Evolutionary conservation across 2,888 invertebrate genomes (phyloP), one percentile per base, ranked within the genome.

Genomic region (Chrysina gloriosa): DNA sequence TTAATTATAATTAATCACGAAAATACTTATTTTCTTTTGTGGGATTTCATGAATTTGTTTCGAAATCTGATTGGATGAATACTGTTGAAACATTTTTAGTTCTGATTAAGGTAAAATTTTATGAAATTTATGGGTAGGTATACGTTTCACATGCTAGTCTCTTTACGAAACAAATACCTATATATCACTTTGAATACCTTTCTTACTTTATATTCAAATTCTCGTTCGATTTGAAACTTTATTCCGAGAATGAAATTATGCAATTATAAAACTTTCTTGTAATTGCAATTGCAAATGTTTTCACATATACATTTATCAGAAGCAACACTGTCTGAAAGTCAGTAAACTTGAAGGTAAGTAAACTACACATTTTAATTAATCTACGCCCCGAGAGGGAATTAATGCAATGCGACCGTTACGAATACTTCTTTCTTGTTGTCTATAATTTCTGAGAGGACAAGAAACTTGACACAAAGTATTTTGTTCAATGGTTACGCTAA

Each of bases 321-420:
- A 42, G 39, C 27, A 25, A 42, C 42, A 42, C 16, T 42, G 16
- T 29, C 42, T 19, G 42, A 25, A 52, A 52, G 7, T 31, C 31
- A 52, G 45, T 27, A 42, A 42, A 61, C 42, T 58, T 14, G 14
- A 23, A 42, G 25, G 42, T 45, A 27, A 42, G 25, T 27, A 61
- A 61, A 42, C 29, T 56, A 39, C 56, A 56, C 56, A 36, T 42
- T 61, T 61, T 42, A 61, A 61, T 61, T 61, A 42, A 42, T 29
- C 42, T 16, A 27, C 42, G 27, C 45, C 42, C 11, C 27, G 3
- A 16, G 27, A 7, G 42, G 29, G 25, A 42, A 61, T 56, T 56
- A 56, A 42, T 25, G 23, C 39, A n/a, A 39, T 39, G 25, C 16
- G 16, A 14, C 11, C 25, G 11, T 16, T 11, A 27, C 42, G 27